Conservation (phyloP, 2,113 vertebrate genomes). For the Sitta europaea region DNA sequence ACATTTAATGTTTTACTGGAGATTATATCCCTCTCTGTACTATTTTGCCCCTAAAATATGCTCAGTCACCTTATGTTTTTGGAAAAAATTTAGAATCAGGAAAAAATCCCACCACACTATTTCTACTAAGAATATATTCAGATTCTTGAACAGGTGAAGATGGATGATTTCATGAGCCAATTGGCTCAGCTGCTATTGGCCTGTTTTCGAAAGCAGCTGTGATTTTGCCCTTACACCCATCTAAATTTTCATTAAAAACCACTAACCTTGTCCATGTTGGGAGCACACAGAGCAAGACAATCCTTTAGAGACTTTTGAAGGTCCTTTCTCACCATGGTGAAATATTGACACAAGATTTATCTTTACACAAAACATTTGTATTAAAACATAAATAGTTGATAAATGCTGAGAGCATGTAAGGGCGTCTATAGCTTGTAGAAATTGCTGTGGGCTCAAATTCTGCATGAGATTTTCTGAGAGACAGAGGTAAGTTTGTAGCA, state of each 20-base stretch:
- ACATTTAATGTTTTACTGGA: neutral
- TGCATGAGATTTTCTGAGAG: neutral
- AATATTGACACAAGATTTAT: neutral
- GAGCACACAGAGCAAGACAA: neutral
- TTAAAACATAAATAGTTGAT: neutral
- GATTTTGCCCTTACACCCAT: neutral
- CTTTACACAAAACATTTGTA: neutral
- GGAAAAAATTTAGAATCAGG: neutral
- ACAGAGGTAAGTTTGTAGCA: neutral
- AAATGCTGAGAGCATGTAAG: neutral
- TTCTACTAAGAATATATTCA: neutral
- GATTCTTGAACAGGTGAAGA: neutral
- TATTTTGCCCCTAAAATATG: neutral
- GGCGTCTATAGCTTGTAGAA: neutral
- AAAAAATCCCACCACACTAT: neutral
- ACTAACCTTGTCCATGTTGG: neutral
- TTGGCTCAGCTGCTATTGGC: neutral
- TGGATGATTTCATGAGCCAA: neutral
- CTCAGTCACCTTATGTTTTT: neutral
- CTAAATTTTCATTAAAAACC: neutral
- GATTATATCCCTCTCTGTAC: fast-evolving
- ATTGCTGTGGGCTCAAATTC: neutral
- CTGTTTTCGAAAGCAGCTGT: neutral
- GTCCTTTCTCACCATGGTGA: neutral
- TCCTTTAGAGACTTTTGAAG: neutral